phyloP scores from a whole-genome alignment of 2,888 invertebrate species.

The Hylaea fasciaria region DNA sequence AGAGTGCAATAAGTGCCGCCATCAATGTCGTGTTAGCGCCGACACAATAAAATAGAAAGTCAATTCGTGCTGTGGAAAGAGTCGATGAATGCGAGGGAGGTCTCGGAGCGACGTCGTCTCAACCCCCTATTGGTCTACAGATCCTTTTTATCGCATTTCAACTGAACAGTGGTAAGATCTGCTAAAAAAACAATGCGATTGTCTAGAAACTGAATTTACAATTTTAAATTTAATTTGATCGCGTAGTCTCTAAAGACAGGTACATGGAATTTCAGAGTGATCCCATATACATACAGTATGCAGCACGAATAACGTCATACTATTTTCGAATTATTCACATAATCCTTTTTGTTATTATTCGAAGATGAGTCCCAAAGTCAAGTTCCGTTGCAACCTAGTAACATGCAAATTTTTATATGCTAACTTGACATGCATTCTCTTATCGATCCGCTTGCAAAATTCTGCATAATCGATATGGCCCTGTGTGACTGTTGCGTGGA shows the following conservation, averaged over 20 bases:
- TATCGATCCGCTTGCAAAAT: constrained; percentile 48
- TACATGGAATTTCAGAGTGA: too few species aligned
- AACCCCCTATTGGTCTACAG: constrained; percentile 30
- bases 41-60: constrained; percentile 83
- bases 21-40: constrained; percentile 80
- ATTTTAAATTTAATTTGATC: not conserved
- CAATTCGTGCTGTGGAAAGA: constrained; percentile 64
- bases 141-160: constrained; percentile 42
- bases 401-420: constrained; percentile 47
- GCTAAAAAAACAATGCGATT: constrained; percentile 1
- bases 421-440: constrained; percentile 38
- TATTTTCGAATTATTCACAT: too few species aligned
- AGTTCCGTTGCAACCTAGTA: constrained; percentile 31
- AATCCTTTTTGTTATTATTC: too few species aligned
- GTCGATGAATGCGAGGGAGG: constrained; percentile 44
- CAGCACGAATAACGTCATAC: not conserved
- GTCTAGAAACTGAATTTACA: constrained; percentile 1
- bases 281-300: not conserved
- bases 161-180: not conserved
- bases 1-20: constrained; percentile 80
- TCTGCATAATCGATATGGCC: constrained; percentile 47
- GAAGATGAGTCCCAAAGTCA: constrained; percentile 34
- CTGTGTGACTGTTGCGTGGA: constrained; percentile 45
- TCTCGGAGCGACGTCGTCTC: constrained; percentile 3
- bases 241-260: too few species aligned